Percentiles rank a stretch among this genome's conserved stretches.
Conservation (phyloP, 2,113 vertebrate genomes). For the Rhabdomys dilectus region DNA sequence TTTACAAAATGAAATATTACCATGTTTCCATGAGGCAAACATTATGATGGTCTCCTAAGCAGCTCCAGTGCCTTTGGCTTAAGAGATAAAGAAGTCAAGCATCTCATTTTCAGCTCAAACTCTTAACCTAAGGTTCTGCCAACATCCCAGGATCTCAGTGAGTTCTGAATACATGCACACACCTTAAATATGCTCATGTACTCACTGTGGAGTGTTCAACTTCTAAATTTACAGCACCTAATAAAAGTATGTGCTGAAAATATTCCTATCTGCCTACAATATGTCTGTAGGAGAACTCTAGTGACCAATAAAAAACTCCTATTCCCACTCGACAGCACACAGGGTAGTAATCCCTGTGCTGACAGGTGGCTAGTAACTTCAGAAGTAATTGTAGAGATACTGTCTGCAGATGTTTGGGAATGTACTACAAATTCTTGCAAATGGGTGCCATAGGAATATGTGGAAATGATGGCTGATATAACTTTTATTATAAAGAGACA, state of each 20-base stretch:
- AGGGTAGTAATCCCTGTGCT: constrained; percentile 55
- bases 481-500: constrained; percentile 55
- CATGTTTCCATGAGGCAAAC: constrained; percentile 6
- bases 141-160: constrained; percentile 15
- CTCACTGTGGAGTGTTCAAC: background rate
- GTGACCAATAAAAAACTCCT: constrained; percentile 58
- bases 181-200: background rate
- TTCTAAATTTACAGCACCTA: constrained; percentile 49
- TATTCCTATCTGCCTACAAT: constrained; percentile 37
- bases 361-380: constrained; percentile 71
- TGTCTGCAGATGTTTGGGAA: constrained; percentile 58
- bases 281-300: constrained; percentile 42
- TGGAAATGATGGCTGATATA: constrained; percentile 31
- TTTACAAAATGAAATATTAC: constrained; percentile 40
- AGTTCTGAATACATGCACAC: background rate
- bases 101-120: constrained; percentile 31
- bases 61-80: constrained; percentile 13
- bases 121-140: background rate
- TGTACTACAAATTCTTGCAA: constrained; percentile 64
- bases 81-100: background rate
- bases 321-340: constrained; percentile 53
- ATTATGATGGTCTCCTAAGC: background rate
- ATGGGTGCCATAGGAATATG: constrained; percentile 57
- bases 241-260: constrained; percentile 70
- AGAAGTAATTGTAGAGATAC: constrained; percentile 62